phyloP scores from a whole-genome alignment of 2,797 vertebrate genomes.

The Rhinella marina region DNA sequence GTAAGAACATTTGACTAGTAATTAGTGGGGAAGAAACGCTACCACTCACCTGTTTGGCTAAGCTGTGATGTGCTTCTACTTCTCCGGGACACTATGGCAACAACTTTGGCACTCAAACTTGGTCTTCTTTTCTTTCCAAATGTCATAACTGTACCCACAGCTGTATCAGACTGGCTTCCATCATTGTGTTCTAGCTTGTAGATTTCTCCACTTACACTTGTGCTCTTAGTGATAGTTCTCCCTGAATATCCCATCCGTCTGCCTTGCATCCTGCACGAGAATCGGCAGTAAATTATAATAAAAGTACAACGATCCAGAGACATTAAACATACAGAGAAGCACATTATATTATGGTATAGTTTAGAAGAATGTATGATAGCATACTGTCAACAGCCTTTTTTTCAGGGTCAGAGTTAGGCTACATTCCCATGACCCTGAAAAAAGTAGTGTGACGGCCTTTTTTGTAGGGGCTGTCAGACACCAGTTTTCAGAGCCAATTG shows the following conservation, averaged over 20 bases:
- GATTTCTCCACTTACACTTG: conserved; percentile 93
- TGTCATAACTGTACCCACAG: conserved; percentile 88
- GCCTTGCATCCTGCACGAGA: conserved; percentile 85
- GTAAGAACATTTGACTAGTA: neutral
- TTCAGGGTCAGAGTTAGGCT: too few species aligned
- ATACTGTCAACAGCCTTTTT: too few species aligned
- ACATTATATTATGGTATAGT: neutral
- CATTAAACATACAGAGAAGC: neutral
- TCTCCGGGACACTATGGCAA: conserved; percentile 93
- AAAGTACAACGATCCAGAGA: conserved; percentile 71
- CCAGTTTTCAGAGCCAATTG: too few species aligned
- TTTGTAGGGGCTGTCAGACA: too few species aligned
- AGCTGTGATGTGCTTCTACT: conserved; percentile 97
- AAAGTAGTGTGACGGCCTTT: too few species aligned
- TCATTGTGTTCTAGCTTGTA: conserved; percentile 93
- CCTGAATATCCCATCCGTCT: conserved; percentile 89
- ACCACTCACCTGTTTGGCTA: conserved; percentile 87
- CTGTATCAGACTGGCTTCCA: conserved; percentile 97
- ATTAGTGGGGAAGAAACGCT: neutral
- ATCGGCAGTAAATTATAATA: conserved; percentile 80
- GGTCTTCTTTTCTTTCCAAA: conserved; percentile 93
- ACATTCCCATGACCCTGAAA: neutral
- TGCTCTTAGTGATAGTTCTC: conserved; percentile 93
- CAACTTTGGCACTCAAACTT: conserved; percentile 93
- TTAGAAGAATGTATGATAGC: neutral